These are phyloP conservation scores for Cyprinodon variegatus DNA, from an alignment of 2,113 vertebrate species.

Conservation along the genomic window DNA sequence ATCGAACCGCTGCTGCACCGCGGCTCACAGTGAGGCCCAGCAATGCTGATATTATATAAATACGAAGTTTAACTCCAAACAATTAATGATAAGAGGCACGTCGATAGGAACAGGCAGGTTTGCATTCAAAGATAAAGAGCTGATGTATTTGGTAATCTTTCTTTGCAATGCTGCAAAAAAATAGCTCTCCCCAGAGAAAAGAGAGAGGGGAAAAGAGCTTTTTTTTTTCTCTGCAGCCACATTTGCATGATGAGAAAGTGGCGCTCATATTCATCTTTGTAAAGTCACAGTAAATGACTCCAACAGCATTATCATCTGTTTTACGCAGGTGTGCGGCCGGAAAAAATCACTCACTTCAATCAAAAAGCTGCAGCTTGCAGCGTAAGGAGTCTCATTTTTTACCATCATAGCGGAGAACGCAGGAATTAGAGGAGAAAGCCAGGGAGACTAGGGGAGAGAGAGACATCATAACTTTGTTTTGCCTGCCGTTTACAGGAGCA, in stretches of 20 bases:
- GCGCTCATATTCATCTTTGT: conserved; percentile 86
- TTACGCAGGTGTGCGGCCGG: conserved; percentile 88
- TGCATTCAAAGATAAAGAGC: conserved; percentile 60
- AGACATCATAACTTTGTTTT: conserved; percentile 59
- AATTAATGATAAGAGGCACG: conserved; percentile 64
- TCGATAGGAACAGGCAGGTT: conserved; percentile 60
- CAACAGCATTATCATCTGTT: conserved; percentile 93
- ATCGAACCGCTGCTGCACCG: conserved; percentile 53
- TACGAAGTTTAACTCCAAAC: conserved; percentile 54
- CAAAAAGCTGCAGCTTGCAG: conserved; percentile 85
- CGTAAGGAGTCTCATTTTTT: conserved; percentile 86
- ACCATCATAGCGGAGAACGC: conserved; percentile 81
- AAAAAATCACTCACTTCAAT: conserved; percentile 93
- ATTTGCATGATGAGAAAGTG: conserved; percentile 90
- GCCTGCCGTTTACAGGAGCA: conserved; percentile 34
- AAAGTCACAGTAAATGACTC: conserved; percentile 94
- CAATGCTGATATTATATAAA: conserved; percentile 51
- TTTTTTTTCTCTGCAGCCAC: conserved; percentile 79
- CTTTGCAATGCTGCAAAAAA: conserved; percentile 67
- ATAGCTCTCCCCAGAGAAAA: conserved; percentile 55
- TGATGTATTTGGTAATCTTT: conserved; percentile 58
- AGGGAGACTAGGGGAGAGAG: conserved; percentile 29
- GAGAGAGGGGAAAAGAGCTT: conserved; percentile 35
- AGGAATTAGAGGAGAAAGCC: conserved; percentile 77
- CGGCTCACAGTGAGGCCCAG: conserved; percentile 48